A percentile compares a stretch with the other conserved stretches of the same genome.
phyloP scores from a whole-genome alignment of 2,797 vertebrate genomes.

The Perodicticus potto region DNA sequence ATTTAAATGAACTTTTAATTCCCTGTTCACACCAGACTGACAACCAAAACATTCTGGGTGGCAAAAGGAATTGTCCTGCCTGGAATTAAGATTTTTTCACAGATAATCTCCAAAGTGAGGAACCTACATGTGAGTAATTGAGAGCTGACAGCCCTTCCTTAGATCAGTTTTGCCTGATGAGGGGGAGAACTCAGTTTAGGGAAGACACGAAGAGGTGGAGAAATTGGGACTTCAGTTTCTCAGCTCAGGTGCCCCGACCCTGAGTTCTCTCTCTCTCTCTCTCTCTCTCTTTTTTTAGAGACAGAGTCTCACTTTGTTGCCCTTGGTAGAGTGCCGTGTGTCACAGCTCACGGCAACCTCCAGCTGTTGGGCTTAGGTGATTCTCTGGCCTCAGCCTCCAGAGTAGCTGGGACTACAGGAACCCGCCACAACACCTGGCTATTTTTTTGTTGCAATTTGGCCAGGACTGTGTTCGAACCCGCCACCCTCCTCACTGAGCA shows the following conservation, averaged over 20 bases:
- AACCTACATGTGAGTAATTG: neutral
- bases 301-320: no score
- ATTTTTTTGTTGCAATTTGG: no score
- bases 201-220: neutral
- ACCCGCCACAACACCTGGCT: no score
- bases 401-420: no score
- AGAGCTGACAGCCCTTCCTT: neutral
- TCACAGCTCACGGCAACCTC: no score
- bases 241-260: neutral
- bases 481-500: no score
- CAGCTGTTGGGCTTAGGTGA: no score
- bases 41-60: conserved; percentile 67
- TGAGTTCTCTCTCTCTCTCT: neutral
- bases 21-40: conserved; percentile 67
- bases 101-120: conserved; percentile 57
- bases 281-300: no score
- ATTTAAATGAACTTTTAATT: conserved; percentile 75
- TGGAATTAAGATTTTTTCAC: conserved; percentile 72
- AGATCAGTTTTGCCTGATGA: neutral
- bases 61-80: conserved; percentile 59
- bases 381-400: no score
- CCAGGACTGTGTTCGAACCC: no score
- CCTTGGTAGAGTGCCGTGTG: no score
- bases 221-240: no score
- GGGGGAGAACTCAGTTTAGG: neutral